Conservation (phyloP, 2,113 vertebrate species). For the Tringa solitaria region DNA sequence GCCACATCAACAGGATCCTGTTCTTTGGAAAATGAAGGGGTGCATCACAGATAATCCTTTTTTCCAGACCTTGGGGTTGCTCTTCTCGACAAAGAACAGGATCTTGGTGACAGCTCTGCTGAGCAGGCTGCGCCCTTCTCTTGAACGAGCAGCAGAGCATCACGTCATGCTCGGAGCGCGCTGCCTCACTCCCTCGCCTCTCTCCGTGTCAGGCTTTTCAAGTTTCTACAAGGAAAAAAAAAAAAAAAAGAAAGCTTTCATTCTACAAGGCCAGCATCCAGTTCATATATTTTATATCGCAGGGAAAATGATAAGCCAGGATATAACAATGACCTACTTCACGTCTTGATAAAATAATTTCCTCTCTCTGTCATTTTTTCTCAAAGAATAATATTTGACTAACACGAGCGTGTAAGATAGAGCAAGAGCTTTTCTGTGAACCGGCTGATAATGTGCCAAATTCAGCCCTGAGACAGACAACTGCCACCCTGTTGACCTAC, state of each 20-base stretch:
- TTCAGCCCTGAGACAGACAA: conserved; percentile 31
- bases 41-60: background rate
- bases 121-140: background rate
- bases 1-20: rapidly evolving
- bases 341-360: conserved; percentile 51
- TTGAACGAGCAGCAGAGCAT: background rate
- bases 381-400: conserved; percentile 48
- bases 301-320: conserved; percentile 35
- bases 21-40: background rate
- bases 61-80: background rate
- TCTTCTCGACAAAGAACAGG: background rate
- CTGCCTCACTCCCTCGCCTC: background rate
- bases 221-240: background rate
- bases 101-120: background rate
- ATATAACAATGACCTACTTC: conserved; percentile 58
- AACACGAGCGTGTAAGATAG: background rate
- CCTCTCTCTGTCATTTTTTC: conserved; percentile 49
- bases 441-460: background rate
- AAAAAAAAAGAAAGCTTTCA: background rate
- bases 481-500: conserved; percentile 1
- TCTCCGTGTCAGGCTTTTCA: conserved; percentile 12
- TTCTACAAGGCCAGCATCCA: background rate
- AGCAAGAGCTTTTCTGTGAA: conserved; percentile 19
- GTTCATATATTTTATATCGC: background rate
- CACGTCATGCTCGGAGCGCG: rapidly evolving